Evolutionary conservation across 1,140 invertebrate genomes (phyloP).

Genomic region (Pseudoatta argentina): DNA sequence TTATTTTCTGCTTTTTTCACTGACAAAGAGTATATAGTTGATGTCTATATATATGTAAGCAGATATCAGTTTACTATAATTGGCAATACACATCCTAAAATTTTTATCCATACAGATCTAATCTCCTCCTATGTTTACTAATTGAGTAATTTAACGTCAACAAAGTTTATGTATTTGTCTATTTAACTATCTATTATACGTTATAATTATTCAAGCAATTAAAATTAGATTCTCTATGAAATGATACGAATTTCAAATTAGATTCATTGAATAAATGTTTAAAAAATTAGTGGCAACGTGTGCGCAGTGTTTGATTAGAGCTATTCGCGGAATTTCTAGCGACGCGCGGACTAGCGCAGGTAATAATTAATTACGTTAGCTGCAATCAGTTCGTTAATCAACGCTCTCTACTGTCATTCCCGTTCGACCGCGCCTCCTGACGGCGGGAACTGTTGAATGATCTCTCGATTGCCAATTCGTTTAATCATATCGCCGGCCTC

Average conservation of each 20-base stretch:
- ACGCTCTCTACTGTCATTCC: constrained; percentile 52
- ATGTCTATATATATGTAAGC: not conserved
- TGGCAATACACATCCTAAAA: not conserved
- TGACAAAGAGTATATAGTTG: not conserved
- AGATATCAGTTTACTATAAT: not conserved
- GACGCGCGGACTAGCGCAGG: constrained; percentile 21
- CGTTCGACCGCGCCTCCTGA: constrained; percentile 32
- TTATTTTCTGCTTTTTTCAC: not conserved
- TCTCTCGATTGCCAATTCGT: constrained; percentile 63
- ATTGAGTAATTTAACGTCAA: not conserved
- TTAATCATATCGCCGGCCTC: constrained; percentile 46
- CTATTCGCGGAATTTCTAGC: constrained; percentile 40
- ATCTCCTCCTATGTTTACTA: constrained; percentile 7
- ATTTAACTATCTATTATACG: not conserved
- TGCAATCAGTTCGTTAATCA: constrained; percentile 64
- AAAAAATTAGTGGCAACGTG: constrained; percentile 28
- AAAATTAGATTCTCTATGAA: not conserved
- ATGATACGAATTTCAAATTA: not conserved
- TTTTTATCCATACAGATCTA: not conserved
- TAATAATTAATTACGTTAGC: constrained; percentile 60
- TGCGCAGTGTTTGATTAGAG: constrained; percentile 13
- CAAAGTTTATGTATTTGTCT: constrained; percentile 25
- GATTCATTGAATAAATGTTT: not conserved
- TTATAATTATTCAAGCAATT: constrained; percentile 11
- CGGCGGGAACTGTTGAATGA: constrained; percentile 50